Conservation (phyloP, 2,797 vertebrate genomes). For the Champsocephalus gunnari region DNA sequence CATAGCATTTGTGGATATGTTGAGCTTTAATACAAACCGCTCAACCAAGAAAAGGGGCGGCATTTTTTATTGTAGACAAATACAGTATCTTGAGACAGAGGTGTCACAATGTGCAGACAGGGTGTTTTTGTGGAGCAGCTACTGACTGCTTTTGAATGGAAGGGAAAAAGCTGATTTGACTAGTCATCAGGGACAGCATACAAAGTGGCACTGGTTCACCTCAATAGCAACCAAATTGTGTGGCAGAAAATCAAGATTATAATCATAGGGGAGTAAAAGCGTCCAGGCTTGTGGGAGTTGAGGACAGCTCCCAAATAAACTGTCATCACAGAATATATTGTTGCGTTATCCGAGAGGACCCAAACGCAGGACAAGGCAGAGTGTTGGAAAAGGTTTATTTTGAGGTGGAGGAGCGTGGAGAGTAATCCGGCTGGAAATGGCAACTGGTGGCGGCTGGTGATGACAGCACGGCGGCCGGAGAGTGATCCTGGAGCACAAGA, state of each 20-base stretch:
- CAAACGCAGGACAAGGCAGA: no score
- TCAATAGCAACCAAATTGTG: conserved; percentile 14
- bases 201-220: neutral
- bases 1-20: conserved; percentile 27
- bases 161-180: conserved; percentile 11
- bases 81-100: conserved; percentile 33
- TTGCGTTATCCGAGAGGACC: no score
- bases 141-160: conserved; percentile 21
- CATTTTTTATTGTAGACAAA: conserved; percentile 16
- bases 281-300: neutral
- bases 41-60: conserved; percentile 9
- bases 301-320: conserved; percentile 4
- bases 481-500: no score
- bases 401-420: no score
- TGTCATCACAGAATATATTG: neutral
- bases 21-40: conserved; percentile 27
- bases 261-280: conserved; percentile 4
- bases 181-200: conserved; percentile 23
- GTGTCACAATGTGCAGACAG: conserved; percentile 21
- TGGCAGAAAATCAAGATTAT: conserved; percentile 22
- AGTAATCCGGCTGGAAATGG: no score
- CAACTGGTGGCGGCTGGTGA: no score
- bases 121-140: neutral
- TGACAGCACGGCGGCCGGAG: no score
- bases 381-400: no score